These are phyloP conservation scores for Tokudaia tokunoshimensis DNA, from an alignment of 2,797 vertebrate genomes.

Conservation along the genomic window DNA sequence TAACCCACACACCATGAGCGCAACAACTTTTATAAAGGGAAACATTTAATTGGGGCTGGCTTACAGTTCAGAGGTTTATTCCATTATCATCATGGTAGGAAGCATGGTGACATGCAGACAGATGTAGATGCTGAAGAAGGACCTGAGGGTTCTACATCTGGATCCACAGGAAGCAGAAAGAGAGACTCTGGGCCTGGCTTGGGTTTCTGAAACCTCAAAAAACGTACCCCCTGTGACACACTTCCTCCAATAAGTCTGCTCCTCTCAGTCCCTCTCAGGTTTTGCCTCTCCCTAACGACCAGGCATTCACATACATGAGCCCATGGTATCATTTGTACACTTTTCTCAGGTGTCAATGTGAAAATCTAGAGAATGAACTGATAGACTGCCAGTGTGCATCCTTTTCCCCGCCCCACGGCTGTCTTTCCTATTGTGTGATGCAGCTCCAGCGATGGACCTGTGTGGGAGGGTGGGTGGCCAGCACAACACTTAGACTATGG, in stretches of 20 bases:
- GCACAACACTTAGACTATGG: neutral
- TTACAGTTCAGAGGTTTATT: neutral
- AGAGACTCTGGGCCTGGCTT: neutral
- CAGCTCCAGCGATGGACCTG: neutral
- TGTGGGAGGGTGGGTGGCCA: neutral
- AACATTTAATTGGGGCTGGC: neutral
- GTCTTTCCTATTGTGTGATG: neutral
- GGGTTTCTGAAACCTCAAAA: neutral
- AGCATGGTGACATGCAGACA: neutral
- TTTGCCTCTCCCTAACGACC: neutral
- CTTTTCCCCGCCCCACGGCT: rapidly evolving
- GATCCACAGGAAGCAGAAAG: neutral
- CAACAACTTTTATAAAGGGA: neutral
- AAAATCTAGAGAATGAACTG: neutral
- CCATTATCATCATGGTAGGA: neutral
- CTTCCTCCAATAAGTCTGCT: neutral
- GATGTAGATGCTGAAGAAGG: neutral
- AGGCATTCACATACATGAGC: neutral
- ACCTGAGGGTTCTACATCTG: neutral
- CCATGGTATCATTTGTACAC: neutral
- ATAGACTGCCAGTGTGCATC: neutral
- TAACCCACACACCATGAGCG: neutral
- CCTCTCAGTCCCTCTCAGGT: neutral
- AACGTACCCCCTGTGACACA: neutral
- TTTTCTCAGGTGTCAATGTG: neutral